Base-by-base conservation (phyloP, 64 coral and sea anemone species). In the Cladopsammia gracilis region DNA sequence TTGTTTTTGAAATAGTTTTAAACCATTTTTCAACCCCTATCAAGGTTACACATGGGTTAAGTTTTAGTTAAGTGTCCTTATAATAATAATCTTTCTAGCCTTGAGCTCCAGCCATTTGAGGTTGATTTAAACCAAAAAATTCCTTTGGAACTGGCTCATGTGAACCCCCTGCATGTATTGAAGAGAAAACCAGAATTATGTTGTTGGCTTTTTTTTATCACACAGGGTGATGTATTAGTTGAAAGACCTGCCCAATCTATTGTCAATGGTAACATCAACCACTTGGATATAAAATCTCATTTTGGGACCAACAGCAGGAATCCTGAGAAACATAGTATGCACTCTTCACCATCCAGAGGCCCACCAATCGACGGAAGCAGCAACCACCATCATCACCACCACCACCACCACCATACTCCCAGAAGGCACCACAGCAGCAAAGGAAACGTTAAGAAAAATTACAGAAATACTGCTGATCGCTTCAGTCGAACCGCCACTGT, bases 401-500 rank as follows among this genome's bases (percentile, higher is more conserved):
- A 87, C 64, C 82, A 87, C 15, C 16, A 52, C 25, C 70, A 79
- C 20, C 34, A 34, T 2, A 34, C 34, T 34, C 34, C 34, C 34
- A 62, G 46, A 62, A 71, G 62, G 9, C 80, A 92, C 19, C 78
- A 69, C 6, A 72, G 52, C 75, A 72, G 34, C 75, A 91, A 74
- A 18, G 65, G 76, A 4, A 76, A 59, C 34, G 46, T 77, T 58
- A 51, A 57, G 48, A 76, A 86, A 72, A 59, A 77, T 60, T 43
- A 83, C 62, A 65, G 76, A 64, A 71, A 78, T 7, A 91, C 46
- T 73, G 14, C 19, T 77, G 90, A 91, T 51, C 85, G 69, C 49
- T 90, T 91, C 64, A 49, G 75, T 60, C 47, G 78, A 64, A 98
- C 96, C 56, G 92, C 88, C 5, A 26, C 91, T 45, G 87, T 85